phyloP scores from a whole-genome alignment of 35 echinoderm and acorn worm genomes.

The Diadema setosum region DNA sequence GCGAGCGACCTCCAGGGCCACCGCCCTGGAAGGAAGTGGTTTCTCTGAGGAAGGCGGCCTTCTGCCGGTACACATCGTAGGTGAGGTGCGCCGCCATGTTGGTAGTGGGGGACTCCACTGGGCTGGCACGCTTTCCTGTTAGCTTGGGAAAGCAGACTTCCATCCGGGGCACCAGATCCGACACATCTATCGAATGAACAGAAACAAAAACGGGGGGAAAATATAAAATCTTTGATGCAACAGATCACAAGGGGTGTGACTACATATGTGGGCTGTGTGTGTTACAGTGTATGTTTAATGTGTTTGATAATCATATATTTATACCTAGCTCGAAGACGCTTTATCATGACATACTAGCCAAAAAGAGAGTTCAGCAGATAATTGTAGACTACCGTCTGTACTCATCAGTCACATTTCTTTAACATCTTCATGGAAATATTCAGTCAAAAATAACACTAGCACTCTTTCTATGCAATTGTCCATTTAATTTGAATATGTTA shows the following conservation, averaged over 20 bases:
- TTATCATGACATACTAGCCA: not conserved
- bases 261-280: not conserved
- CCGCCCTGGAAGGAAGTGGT: not conserved
- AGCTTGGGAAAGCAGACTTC: not conserved
- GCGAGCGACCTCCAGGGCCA: not conserved
- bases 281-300: not conserved
- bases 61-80: not conserved
- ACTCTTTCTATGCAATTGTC: too few relatives aligned
- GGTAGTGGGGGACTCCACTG: not conserved
- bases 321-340: not conserved
- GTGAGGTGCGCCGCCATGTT: not conserved
- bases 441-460: too few relatives aligned
- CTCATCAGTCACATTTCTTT: too few relatives aligned
- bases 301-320: not conserved
- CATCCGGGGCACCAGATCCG: not conserved
- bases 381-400: too few relatives aligned
- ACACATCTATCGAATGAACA: conserved; percentile 17
- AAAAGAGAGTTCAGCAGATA: not conserved
- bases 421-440: too few relatives aligned
- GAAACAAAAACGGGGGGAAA: not conserved
- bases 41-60: not conserved
- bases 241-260: too few relatives aligned
- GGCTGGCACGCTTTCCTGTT: not conserved
- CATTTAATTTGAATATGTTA: too few relatives aligned
- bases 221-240: too few relatives aligned